These are phyloP conservation scores for Parazoanthus swiftii DNA, from an alignment of 92 coral and sea anemone genomes.

Conservation along the genomic window DNA sequence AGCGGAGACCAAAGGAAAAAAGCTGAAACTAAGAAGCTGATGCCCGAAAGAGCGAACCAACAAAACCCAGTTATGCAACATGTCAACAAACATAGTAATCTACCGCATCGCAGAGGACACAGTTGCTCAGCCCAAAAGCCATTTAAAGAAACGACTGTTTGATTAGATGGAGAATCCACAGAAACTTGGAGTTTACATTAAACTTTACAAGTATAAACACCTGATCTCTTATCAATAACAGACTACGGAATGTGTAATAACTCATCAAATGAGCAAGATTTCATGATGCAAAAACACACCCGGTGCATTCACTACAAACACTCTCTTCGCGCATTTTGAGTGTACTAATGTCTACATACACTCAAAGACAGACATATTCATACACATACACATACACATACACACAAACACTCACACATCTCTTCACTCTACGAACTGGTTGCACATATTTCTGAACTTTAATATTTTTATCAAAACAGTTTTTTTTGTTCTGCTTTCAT, in stretches of 20 bases:
- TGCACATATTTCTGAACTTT: too few relatives aligned
- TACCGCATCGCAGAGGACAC: neutral
- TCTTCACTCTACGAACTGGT: too few relatives aligned
- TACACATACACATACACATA: too few relatives aligned
- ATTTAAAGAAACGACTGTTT: slow-evolving; percentile 39
- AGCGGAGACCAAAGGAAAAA: neutral
- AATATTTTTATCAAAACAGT: too few relatives aligned
- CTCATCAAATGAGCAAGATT: neutral
- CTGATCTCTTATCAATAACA: neutral
- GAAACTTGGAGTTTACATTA: neutral
- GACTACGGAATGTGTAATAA: too few relatives aligned
- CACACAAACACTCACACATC: too few relatives aligned
- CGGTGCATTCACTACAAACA: neutral
- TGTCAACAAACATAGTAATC: neutral
- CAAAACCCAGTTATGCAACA: neutral
- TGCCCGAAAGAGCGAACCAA: neutral
- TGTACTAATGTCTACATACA: neutral
- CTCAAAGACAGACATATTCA: neutral
- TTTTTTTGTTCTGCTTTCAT: too few relatives aligned
- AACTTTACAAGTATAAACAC: neutral
- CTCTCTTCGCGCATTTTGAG: neutral
- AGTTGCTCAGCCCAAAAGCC: neutral
- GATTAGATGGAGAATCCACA: neutral
- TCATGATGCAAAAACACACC: neutral
- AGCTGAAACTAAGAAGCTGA: neutral